These are phyloP conservation scores for Sula dactylatra DNA, from an alignment of 2,113 vertebrate genomes.

Conservation along the genomic window DNA sequence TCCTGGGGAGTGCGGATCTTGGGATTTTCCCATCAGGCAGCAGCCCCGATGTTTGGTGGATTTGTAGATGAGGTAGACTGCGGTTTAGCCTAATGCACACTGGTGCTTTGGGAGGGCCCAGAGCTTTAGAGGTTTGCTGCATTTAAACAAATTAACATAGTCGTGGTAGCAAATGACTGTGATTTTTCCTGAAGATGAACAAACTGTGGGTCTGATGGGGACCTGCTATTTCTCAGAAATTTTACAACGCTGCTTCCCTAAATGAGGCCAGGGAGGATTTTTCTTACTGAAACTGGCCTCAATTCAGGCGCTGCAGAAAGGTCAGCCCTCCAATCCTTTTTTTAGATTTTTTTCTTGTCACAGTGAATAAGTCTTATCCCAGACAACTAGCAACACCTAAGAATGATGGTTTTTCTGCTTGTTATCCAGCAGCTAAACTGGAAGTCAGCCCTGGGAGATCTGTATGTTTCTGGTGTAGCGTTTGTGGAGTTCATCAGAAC, in stretches of 20 bases:
- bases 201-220: not conserved
- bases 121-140: not conserved
- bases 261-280: not conserved
- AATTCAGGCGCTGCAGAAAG: not conserved
- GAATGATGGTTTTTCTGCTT: not conserved
- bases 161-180: not conserved
- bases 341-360: not conserved
- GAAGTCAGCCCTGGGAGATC: not conserved
- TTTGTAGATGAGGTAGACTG: not conserved
- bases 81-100: not conserved
- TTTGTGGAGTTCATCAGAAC: constrained; percentile 26
- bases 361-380: not conserved
- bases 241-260: not conserved
- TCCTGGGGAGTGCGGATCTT: not conserved
- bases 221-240: not conserved
- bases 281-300: not conserved
- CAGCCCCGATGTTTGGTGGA: not conserved
- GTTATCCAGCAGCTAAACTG: not conserved
- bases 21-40: not conserved
- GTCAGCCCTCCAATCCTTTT: not conserved
- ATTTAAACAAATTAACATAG: constrained; percentile 24
- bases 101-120: not conserved
- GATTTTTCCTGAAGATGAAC: constrained; percentile 5
- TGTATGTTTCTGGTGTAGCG: not conserved
- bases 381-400: not conserved